Evolutionary conservation across 2,113 vertebrate species (phyloP), one percentile per base, ranked within the genome.

Genomic region (Myodes glareolus): DNA sequence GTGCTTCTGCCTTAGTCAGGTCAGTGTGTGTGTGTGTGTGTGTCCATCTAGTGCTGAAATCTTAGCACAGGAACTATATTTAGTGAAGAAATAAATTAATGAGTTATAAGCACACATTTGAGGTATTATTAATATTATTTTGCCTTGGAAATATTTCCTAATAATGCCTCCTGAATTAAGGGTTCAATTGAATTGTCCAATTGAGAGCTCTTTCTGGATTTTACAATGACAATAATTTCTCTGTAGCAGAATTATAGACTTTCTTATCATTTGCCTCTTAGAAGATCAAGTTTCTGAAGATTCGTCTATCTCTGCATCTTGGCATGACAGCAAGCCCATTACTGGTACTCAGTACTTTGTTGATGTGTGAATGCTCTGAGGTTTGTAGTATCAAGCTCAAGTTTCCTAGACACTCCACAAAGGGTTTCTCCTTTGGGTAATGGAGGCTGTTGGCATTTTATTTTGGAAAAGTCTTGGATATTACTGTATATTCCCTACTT

Each of bases 51-150:
- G 42, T 55, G 27, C 47, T 72, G 0, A 70, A 82, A 93, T 90
- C 39, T 11, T 68, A 67, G 36, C 13, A 75, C 17, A 90, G 47
- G 75, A 52, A 8, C 36, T 58, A 16, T 16, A 27, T 31, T 82
- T n/a, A 93, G 73, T 33, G 39, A 90, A 90, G 39, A 95, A 90
- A n/a, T 61, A 47, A 80, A 58, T 42, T 58, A 67, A 87, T 47
- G 78, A 27, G 31, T 47, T 1, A 76, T 1, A 13, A 70, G 11
- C n/a, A 88, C n/a, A 89, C 27, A 65, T 42, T 88, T 94, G 81
- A 81, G 45, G 8, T 47, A 27, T 67, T 58, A 45, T 58, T 58
- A 82, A n/a, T 90, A 45, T 90, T 73, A 65, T 7, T 10, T 93
- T 16, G 33, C 47, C 27, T 92, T 84, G 61, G 39, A 94, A 95